Percentiles rank a stretch among this genome's conserved stretches.
phyloP scores from a whole-genome alignment of 2,888 invertebrate species.

The Nemoura dubitans region DNA sequence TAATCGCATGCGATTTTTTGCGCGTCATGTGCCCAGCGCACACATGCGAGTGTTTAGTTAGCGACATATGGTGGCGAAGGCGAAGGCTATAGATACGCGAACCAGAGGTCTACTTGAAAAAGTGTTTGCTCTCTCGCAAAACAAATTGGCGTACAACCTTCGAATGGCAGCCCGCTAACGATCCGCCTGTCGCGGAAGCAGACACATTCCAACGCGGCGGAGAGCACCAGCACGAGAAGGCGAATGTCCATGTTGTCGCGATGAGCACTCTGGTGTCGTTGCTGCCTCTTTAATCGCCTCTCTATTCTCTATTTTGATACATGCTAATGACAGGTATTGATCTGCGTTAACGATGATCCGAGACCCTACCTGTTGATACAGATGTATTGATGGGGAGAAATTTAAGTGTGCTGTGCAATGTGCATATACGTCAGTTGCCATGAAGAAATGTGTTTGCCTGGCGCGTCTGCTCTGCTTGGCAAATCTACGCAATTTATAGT shows the following conservation, averaged over 20 bases:
- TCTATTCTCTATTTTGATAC: not conserved
- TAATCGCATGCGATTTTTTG: not conserved
- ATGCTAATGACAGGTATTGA: not conserved
- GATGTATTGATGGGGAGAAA: not conserved
- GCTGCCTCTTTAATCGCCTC: not conserved
- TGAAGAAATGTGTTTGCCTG: no score
- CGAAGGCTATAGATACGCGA: not conserved
- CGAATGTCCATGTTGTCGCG: not conserved
- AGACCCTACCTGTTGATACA: not conserved
- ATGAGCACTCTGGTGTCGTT: no score
- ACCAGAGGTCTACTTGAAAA: not conserved
- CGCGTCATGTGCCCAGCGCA: not conserved
- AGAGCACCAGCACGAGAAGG: not conserved
- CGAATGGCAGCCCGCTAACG: constrained; percentile 3
- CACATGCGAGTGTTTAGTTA: not conserved
- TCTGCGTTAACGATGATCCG: not conserved
- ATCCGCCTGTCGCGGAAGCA: constrained; percentile 16
- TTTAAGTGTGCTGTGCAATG: not conserved
- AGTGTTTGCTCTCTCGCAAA: not conserved
- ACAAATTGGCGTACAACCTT: not conserved
- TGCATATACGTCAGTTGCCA: no score
- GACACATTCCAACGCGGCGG: no score
- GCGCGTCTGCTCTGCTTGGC: no score
- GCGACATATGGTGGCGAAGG: not conserved
- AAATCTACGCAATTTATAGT: no score